A percentile compares a stretch with the other conserved stretches of the same genome.
phyloP scores from a whole-genome alignment of 1,140 invertebrate species.

The Tribolium madens region DNA sequence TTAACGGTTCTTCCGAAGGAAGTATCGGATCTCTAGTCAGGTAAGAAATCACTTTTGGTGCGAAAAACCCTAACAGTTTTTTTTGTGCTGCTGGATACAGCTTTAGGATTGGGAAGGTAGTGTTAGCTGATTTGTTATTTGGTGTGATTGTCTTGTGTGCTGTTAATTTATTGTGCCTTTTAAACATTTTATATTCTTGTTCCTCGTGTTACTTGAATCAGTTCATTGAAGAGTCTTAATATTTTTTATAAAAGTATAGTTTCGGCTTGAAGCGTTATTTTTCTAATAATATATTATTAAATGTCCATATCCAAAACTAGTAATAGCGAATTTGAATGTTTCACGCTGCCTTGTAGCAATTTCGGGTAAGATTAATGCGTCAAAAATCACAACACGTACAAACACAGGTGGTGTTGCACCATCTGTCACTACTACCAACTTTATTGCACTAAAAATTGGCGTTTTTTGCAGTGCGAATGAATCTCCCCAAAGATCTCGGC shows the following conservation, averaged over 20 bases:
- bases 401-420: not conserved
- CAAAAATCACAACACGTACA: not conserved
- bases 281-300: not conserved
- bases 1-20: slow-evolving; percentile 69
- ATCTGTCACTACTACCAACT: not conserved
- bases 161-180: slow-evolving; percentile 74
- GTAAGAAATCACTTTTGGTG: slow-evolving; percentile 60
- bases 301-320: slow-evolving; percentile 51
- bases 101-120: slow-evolving; percentile 80
- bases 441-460: slow-evolving; percentile 23
- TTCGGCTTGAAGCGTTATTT: slow-evolving; percentile 25
- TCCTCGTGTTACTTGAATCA: slow-evolving; percentile 45
- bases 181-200: slow-evolving; percentile 68
- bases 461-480: slow-evolving; percentile 55
- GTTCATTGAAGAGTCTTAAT: slow-evolving; percentile 36
- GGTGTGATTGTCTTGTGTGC: slow-evolving; percentile 74
- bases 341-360: slow-evolving; percentile 55
- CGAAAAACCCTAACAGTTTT: not conserved
- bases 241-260: slow-evolving; percentile 30
- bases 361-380: slow-evolving; percentile 53
- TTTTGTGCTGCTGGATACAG: slow-evolving; percentile 62
- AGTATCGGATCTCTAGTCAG: slow-evolving; percentile 71
- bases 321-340: slow-evolving; percentile 54
- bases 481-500: slow-evolving; percentile 49
- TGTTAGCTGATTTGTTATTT: slow-evolving; percentile 76